Conservation (phyloP, 2,797 vertebrate genomes). For the Bothrops alternatus region DNA sequence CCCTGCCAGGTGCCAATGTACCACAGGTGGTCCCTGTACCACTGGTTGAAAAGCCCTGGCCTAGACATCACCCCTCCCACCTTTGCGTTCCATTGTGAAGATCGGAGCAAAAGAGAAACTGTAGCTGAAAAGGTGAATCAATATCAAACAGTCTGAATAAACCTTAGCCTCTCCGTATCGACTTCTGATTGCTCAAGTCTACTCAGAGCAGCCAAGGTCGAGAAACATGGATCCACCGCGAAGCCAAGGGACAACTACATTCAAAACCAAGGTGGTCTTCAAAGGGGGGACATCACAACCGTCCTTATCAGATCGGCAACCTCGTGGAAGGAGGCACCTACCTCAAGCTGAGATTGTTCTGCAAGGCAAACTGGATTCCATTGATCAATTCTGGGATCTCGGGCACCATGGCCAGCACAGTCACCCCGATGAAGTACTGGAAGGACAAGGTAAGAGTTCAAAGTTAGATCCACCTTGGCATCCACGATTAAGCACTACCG, state of each 20-base stretch:
- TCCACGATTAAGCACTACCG: background rate
- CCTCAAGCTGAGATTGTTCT: slow-evolving; percentile 90
- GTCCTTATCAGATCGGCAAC: no score
- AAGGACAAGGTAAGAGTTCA: background rate
- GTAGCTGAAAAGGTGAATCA: no score
- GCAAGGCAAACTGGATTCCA: slow-evolving; percentile 88
- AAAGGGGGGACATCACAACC: background rate
- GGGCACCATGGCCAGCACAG: slow-evolving; percentile 84
- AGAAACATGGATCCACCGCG: background rate
- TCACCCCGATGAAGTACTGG: slow-evolving; percentile 88
- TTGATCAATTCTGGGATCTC: slow-evolving; percentile 90
- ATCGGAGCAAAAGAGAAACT: no score
- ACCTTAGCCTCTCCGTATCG: background rate
- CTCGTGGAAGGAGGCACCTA: slow-evolving; percentile 35
- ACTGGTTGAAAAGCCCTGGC: no score
- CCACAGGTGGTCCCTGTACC: no score
- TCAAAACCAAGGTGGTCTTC: background rate
- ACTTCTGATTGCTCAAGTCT: background rate
- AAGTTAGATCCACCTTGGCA: background rate
- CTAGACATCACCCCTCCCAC: no score
- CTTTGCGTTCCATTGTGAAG: no score
- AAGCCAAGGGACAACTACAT: background rate
- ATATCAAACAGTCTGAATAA: no score
- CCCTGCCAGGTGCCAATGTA: no score
- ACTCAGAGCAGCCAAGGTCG: no score